Percentiles rank a stretch among this genome's conserved stretches.
Conservation (phyloP, 2,113 vertebrate species). For the Polypterus bichir region DNA sequence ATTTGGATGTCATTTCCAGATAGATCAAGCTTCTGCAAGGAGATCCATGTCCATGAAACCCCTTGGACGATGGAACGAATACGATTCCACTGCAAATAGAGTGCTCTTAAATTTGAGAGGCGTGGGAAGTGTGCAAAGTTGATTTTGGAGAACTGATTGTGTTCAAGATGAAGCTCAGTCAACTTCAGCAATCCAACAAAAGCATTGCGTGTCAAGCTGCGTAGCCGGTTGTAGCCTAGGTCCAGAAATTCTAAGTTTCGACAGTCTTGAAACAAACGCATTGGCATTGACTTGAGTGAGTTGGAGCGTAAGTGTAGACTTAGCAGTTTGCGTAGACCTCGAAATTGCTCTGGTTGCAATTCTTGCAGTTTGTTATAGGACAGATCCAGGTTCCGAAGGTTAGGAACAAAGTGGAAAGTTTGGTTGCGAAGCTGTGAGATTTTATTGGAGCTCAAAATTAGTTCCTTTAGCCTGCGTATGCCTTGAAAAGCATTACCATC, state of each 20-base stretch:
- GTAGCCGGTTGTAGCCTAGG: slow-evolving; percentile 85
- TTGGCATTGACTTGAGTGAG: slow-evolving; percentile 65
- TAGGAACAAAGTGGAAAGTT: slow-evolving; percentile 78
- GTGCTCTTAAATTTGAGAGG: slow-evolving; percentile 78
- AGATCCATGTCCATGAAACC: slow-evolving; percentile 81
- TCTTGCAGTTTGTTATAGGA: slow-evolving; percentile 86
- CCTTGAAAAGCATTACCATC: slow-evolving; percentile 83
- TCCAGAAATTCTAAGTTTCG: slow-evolving; percentile 92
- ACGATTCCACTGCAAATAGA: slow-evolving; percentile 91
- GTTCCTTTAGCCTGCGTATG: slow-evolving; percentile 82
- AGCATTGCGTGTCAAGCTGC: slow-evolving; percentile 76
- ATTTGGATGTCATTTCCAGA: slow-evolving; percentile 86
- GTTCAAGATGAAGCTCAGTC: slow-evolving; percentile 86
- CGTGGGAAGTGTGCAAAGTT: slow-evolving; percentile 89
- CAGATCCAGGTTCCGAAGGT: slow-evolving; percentile 86
- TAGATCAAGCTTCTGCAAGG: slow-evolving; percentile 85
- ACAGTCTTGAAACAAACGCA: slow-evolving; percentile 86
- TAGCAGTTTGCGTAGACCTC: slow-evolving; percentile 81
- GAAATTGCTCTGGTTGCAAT: slow-evolving; percentile 75
- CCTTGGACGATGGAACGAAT: slow-evolving; percentile 81
- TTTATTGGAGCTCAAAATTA: slow-evolving; percentile 91
- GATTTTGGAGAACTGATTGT: slow-evolving; percentile 93
- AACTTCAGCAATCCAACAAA: slow-evolving; percentile 82
- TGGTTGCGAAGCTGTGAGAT: slow-evolving; percentile 75
- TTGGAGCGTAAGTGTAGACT: slow-evolving; percentile 85